Evolutionary conservation across 1,140 invertebrate genomes (phyloP).

Genomic region (Drepana arcuata): DNA sequence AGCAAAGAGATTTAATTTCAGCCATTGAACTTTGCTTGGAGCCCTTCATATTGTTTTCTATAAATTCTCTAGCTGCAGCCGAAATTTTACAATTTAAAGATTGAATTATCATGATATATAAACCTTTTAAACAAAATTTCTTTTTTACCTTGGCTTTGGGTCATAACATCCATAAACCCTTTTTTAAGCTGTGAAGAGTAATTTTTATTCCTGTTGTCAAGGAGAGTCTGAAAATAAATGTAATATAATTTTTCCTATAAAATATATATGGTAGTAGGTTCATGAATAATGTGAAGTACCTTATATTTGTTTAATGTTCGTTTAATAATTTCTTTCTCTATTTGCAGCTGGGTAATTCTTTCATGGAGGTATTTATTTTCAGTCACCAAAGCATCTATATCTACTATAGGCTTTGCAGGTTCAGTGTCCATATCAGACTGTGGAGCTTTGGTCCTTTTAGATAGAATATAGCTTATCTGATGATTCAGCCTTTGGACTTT

Average conservation of each 20-base stretch:
- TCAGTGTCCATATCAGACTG: conserved; percentile 30
- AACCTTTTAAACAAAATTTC: no score
- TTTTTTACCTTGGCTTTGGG: conserved; percentile 60
- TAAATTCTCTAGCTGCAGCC: conserved; percentile 77
- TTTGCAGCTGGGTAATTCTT: conserved; percentile 82
- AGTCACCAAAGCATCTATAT: conserved; percentile 85
- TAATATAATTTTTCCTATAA: conserved; percentile 1
- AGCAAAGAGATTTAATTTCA: conserved; percentile 83
- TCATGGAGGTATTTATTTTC: conserved; percentile 91
- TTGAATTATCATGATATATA: no score
- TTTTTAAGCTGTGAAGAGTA: conserved; percentile 39
- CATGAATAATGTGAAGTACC: conserved; percentile 51
- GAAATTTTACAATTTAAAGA: no score
- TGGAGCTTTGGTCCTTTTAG: conserved; percentile 45
- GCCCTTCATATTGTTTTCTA: conserved; percentile 75
- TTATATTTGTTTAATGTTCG: conserved; percentile 82
- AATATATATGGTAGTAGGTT: neutral
- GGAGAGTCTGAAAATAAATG: conserved; percentile 35
- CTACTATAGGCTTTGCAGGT: conserved; percentile 74
- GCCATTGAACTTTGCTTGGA: conserved; percentile 79
- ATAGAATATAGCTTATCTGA: conserved; percentile 82
- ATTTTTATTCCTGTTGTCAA: conserved; percentile 51
- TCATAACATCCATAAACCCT: conserved; percentile 54
- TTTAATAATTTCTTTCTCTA: conserved; percentile 84
- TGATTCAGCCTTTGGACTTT: conserved; percentile 89